Conservation (phyloP, 2,113 vertebrate species). For the Trochalopteron elliotii region DNA sequence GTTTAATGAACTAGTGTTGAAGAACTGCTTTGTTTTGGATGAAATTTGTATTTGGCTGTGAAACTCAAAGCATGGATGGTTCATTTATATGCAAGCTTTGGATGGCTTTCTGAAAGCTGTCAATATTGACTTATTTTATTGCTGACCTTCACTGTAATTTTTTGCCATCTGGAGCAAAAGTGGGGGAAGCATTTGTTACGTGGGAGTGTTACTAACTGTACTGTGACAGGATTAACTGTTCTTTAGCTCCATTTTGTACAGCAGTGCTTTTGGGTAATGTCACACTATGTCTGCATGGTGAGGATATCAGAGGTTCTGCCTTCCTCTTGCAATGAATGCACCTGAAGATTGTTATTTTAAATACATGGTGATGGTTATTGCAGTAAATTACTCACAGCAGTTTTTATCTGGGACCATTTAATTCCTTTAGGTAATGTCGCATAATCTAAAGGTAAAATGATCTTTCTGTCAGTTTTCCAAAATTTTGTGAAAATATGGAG, state of each 20-base stretch:
- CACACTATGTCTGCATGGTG: fast-evolving
- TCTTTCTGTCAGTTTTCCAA: background rate
- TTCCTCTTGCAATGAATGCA: background rate
- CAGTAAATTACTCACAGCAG: background rate
- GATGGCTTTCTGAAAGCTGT: background rate
- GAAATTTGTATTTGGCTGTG: background rate
- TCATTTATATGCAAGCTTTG: background rate
- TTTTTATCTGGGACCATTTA: background rate
- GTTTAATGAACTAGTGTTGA: background rate
- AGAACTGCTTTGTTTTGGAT: background rate
- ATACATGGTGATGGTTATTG: background rate
- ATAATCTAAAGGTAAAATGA: background rate
- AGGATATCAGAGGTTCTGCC: background rate
- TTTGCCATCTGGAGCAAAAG: background rate
- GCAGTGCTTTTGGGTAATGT: background rate
- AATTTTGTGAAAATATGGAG: background rate
- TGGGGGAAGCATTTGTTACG: background rate
- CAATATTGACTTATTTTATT: background rate
- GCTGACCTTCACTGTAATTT: background rate
- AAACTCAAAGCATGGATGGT: background rate
- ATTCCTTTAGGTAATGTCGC: background rate
- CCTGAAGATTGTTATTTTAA: background rate
- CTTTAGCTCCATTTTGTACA: background rate
- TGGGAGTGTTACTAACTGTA: background rate
- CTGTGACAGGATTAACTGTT: background rate